These are phyloP conservation scores for Spatulosminthurus flaviceps DNA, from an alignment of 2,888 invertebrate genomes.

Conservation along the genomic window DNA sequence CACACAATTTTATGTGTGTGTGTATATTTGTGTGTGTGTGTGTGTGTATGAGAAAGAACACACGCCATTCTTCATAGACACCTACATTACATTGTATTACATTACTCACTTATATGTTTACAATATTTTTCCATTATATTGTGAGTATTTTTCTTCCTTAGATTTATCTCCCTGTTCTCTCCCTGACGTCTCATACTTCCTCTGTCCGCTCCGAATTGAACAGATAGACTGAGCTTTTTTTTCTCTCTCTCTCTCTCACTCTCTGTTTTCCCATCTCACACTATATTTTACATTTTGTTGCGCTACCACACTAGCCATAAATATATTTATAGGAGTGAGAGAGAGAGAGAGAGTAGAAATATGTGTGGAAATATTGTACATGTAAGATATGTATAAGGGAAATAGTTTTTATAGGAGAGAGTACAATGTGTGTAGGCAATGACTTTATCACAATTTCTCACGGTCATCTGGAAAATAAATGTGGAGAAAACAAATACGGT, in stretches of 20 bases:
- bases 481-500: constrained; percentile 20
- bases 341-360: too few relatives aligned
- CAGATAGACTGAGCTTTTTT: constrained; percentile 17
- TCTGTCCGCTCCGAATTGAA: constrained; percentile 31
- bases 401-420: neutral
- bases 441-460: constrained; percentile 28
- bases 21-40: neutral
- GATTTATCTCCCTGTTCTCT: constrained; percentile 41
- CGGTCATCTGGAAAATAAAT: constrained; percentile 27
- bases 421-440: neutral
- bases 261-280: neutral
- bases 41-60: too few relatives aligned
- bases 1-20: neutral
- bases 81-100: constrained; percentile 48
- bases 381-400: too few relatives aligned
- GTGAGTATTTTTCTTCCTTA: constrained; percentile 46
- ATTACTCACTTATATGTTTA: constrained; percentile 53
- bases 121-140: constrained; percentile 56
- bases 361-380: neutral
- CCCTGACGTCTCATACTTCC: constrained; percentile 31
- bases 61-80: constrained; percentile 51
- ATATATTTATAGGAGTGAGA: too few relatives aligned
- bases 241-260: too few relatives aligned
- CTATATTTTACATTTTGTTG: neutral
- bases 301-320: too few relatives aligned